phyloP scores from a whole-genome alignment of 2,888 invertebrate genomes.

The Cantharis rufa region DNA sequence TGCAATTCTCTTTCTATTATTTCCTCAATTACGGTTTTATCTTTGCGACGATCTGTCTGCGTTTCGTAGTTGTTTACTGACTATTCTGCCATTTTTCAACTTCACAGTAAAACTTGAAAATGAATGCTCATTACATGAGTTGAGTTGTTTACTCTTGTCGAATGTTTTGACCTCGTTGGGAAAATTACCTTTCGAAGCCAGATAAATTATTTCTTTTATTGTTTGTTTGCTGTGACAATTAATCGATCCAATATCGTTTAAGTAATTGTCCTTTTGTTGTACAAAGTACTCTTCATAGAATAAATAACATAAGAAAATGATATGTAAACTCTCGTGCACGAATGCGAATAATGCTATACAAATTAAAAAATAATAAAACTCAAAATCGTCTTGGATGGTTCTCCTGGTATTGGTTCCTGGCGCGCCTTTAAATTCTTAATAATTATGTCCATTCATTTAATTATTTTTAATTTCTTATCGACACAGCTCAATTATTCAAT shows the following conservation, averaged over 20 bases:
- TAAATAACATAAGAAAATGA: background rate
- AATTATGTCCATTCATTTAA: background rate
- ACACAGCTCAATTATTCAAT: background rate
- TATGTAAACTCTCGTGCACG: background rate
- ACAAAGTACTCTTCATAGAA: background rate
- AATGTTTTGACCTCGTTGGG: background rate
- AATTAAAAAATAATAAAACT: background rate
- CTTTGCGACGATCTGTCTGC: constrained; percentile 22
- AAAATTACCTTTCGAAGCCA: background rate
- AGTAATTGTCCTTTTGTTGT: background rate
- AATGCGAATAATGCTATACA: background rate
- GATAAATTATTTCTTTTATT: background rate
- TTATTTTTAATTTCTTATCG: background rate
- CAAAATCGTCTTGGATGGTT: too few species aligned
- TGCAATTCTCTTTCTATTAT: constrained; percentile 25
- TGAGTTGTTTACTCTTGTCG: background rate
- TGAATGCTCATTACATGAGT: background rate
- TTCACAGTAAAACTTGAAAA: constrained; percentile 1
- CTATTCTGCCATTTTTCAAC: constrained; percentile 4
- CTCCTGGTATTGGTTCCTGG: too few species aligned
- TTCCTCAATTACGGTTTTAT: constrained; percentile 15
- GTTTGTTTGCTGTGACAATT: background rate
- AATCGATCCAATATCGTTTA: background rate
- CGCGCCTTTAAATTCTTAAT: background rate
- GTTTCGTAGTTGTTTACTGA: constrained; percentile 16